phyloP scores from a whole-genome alignment of 2,797 vertebrate species.

The Falco peregrinus region DNA sequence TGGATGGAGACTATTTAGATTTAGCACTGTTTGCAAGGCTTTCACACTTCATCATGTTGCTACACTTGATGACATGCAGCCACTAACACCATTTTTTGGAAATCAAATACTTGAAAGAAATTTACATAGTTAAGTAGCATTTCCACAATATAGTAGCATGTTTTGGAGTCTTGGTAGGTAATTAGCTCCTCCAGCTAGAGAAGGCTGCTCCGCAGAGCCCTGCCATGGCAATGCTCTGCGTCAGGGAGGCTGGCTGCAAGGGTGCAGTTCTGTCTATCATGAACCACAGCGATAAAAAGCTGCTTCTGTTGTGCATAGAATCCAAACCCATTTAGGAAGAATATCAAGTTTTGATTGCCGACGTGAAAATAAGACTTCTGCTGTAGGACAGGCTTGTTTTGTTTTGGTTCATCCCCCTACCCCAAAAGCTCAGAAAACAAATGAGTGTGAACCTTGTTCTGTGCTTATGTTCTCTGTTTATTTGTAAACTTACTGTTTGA shows the following conservation, averaged over 20 bases:
- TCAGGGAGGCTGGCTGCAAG: neutral
- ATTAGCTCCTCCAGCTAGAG: neutral
- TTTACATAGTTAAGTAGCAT: neutral
- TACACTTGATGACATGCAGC: neutral
- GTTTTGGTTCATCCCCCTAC: neutral
- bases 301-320: neutral
- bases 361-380: neutral
- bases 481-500: neutral
- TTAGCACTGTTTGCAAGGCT: neutral
- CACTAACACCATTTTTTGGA: neutral
- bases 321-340: neutral
- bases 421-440: neutral
- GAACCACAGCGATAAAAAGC: neutral
- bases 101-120: neutral
- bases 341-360: neutral
- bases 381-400: neutral
- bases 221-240: accelerated
- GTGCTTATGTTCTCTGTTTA: neutral
- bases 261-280: too few relatives aligned
- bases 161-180: neutral
- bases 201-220: neutral
- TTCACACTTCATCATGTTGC: neutral
- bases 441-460: neutral
- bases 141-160: neutral
- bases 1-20: neutral